phyloP scores from a whole-genome alignment of 2,888 invertebrate species.

The Pammene aurita region DNA sequence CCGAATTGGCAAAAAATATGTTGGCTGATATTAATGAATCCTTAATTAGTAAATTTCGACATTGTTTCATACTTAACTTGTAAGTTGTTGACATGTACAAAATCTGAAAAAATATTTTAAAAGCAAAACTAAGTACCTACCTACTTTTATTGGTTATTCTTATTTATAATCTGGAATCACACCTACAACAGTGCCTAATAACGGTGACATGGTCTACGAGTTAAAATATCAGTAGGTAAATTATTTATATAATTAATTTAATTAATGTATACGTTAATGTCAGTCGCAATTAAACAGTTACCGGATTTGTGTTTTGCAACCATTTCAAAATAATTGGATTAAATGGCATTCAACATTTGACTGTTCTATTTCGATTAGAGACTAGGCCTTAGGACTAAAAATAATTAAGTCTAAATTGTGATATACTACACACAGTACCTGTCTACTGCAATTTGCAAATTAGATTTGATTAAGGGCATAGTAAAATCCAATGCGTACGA shows the following conservation, averaged over 20 bases:
- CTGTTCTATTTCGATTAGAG: background rate
- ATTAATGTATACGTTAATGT: background rate
- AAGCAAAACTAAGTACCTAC: too few species aligned
- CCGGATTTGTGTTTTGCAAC: constrained; percentile 2
- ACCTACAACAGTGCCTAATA: background rate
- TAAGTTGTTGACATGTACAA: too few species aligned
- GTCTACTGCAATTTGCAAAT: constrained; percentile 17
- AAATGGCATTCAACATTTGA: background rate
- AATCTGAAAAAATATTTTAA: too few species aligned
- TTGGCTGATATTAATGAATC: too few species aligned
- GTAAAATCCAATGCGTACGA: constrained; percentile 11
- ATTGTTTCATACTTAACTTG: too few species aligned
- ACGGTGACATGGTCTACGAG: background rate
- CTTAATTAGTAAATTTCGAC: too few species aligned
- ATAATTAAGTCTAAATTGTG: constrained; percentile 14
- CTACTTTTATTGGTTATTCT: too few species aligned
- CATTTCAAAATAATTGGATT: constrained; percentile 8
- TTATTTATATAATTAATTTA: background rate
- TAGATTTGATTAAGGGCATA: constrained; percentile 23
- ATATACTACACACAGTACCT: constrained; percentile 20
- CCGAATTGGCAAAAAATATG: too few species aligned
- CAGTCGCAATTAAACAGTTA: background rate
- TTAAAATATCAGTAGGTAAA: background rate
- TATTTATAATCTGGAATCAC: background rate
- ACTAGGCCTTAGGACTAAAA: constrained; percentile 7